A percentile compares a stretch with the other conserved stretches of the same genome.
Evolutionary conservation across 2,888 invertebrate genomes (phyloP).

Genomic region (Drosophila atripex): DNA sequence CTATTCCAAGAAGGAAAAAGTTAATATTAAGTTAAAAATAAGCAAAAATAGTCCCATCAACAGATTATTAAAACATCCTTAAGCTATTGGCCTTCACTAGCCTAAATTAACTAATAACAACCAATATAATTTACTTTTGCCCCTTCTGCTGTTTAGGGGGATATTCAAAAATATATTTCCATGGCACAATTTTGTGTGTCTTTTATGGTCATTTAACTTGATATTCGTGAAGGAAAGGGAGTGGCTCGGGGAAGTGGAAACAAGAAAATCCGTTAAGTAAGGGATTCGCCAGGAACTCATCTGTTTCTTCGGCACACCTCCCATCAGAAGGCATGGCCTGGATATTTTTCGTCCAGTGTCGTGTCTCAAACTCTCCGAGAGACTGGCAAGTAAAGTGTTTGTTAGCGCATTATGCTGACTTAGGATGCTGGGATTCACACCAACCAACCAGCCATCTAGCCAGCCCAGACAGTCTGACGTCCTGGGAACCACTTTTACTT

Average conservation of each 20-base stretch:
- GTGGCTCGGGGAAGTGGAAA: conserved; percentile 14
- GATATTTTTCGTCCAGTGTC: conserved; percentile 34
- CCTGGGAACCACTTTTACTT: conserved; percentile 68
- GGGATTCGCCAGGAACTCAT: conserved; percentile 31
- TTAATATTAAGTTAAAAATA: neutral
- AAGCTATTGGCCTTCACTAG: neutral
- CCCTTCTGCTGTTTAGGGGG: neutral
- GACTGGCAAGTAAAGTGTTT: conserved; percentile 68
- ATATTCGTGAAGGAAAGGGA: conserved; percentile 13
- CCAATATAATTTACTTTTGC: neutral
- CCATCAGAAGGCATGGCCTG: neutral
- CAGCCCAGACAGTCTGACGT: conserved; percentile 25
- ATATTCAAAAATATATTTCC: conserved; percentile 17
- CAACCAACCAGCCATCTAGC: conserved; percentile 13
- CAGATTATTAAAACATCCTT: neutral
- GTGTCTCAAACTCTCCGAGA: conserved; percentile 35
- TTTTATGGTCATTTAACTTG: conserved; percentile 36
- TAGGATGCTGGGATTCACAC: conserved; percentile 60
- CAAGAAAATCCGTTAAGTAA: conserved; percentile 41
- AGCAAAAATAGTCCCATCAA: neutral
- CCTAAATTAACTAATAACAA: neutral
- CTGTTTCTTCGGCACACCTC: conserved; percentile 17
- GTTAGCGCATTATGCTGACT: conserved; percentile 79
- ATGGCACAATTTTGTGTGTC: conserved; percentile 25
- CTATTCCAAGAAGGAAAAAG: neutral